Percentiles rank a stretch among this genome's conserved stretches.
These are phyloP conservation scores for Oscheius myriophilus DNA, from an alignment of 2,888 invertebrate genomes.

Conservation along the genomic window DNA sequence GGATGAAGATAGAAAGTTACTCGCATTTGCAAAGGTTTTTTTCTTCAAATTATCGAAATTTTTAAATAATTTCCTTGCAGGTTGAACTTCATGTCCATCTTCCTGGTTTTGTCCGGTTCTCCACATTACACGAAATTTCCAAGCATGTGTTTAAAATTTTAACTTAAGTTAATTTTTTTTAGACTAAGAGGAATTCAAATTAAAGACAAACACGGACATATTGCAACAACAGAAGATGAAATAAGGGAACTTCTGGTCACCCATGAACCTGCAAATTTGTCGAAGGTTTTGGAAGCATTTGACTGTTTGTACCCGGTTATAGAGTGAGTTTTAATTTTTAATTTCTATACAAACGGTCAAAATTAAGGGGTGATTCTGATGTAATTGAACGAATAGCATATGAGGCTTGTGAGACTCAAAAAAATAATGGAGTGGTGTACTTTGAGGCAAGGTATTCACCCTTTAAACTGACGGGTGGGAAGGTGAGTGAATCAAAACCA, in stretches of 20 bases:
- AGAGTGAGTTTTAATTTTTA: constrained; percentile 68
- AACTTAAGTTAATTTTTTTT: constrained; percentile 34
- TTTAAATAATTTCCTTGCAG: constrained; percentile 57
- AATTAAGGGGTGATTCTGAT: constrained; percentile 73
- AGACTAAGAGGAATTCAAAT: constrained; percentile 70
- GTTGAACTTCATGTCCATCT: constrained; percentile 76
- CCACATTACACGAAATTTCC: constrained; percentile 74
- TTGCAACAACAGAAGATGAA: constrained; percentile 71
- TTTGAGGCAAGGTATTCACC: constrained; percentile 72
- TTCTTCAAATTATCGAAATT: too few relatives aligned
- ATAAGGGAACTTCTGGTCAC: constrained; percentile 71
- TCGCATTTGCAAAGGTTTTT: not conserved
- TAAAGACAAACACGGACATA: constrained; percentile 70
- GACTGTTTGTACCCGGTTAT: constrained; percentile 71
- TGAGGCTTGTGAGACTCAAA: constrained; percentile 76
- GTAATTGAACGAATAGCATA: constrained; percentile 75
- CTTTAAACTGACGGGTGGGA: constrained; percentile 38
- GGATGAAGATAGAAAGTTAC: too few relatives aligned
- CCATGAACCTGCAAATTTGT: constrained; percentile 71
- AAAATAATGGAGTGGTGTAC: constrained; percentile 74
- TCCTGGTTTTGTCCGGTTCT: constrained; percentile 74
- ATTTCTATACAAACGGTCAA: too few relatives aligned
- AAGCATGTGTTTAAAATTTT: constrained; percentile 65
- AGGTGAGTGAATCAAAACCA: not conserved
- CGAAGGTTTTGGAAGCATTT: constrained; percentile 72